Conservation (phyloP, 1,140 invertebrate genomes). For the Trichogramma pretiosum region DNA sequence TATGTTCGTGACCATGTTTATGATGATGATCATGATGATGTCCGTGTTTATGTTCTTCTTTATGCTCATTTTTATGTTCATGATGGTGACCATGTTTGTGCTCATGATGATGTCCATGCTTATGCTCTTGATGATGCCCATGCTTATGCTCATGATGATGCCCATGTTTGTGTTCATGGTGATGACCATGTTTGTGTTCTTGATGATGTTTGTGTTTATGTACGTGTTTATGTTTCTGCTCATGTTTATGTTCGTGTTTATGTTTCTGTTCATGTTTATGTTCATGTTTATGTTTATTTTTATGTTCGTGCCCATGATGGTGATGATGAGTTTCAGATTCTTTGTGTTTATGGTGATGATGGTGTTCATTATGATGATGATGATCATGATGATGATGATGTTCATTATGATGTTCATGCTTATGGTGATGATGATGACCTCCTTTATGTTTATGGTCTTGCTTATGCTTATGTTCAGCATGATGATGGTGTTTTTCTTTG, state of each 20-base stretch:
- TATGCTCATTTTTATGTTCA: slow-evolving; percentile 1
- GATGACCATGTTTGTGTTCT: slow-evolving; percentile 1
- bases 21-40: slow-evolving; percentile 8
- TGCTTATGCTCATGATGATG: slow-evolving; percentile 1
- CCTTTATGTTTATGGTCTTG: slow-evolving; percentile 14
- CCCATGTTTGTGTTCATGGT: slow-evolving; percentile 5
- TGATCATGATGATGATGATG: slow-evolving; percentile 17
- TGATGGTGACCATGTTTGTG: neutral
- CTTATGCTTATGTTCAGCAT: neutral
- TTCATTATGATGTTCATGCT: slow-evolving; percentile 7
- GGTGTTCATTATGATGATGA: slow-evolving; percentile 16
- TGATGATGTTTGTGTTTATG: slow-evolving; percentile 1
- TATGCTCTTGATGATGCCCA: neutral
- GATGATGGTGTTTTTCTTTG: slow-evolving; percentile 5
- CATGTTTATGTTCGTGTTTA: slow-evolving; percentile 3
- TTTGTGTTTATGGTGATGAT: slow-evolving; percentile 15
- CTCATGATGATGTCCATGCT: slow-evolving; percentile 1
- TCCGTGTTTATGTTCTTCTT: neutral
- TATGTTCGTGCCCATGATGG: slow-evolving; percentile 15
- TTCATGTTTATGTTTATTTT: slow-evolving; percentile 12
- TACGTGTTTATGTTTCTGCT: neutral
- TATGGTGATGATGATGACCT: slow-evolving; percentile 14
- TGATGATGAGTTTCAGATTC: slow-evolving; percentile 16
- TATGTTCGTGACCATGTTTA: slow-evolving; percentile 3
- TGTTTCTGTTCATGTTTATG: slow-evolving; percentile 7